A percentile compares a stretch with the other conserved stretches of the same genome.
Evolutionary conservation across 2,797 vertebrate species (phyloP).

Genomic region (Ctenosaura bakeri): DNA sequence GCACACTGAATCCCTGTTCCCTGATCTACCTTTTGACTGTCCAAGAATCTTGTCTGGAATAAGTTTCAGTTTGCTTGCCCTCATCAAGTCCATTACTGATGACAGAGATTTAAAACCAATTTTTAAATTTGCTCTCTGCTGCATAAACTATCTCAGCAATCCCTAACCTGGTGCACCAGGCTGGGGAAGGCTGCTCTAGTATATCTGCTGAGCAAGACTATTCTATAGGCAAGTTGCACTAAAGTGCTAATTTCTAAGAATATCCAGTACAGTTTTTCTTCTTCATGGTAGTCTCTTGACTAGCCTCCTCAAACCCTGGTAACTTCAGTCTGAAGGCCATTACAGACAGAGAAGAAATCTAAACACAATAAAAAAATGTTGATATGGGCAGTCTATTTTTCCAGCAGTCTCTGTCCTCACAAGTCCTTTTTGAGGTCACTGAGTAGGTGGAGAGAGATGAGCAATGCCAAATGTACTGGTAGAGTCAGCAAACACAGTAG

Average conservation of each 20-base stretch:
- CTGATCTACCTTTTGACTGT: no score
- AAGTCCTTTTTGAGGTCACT: constrained; percentile 57
- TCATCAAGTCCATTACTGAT: no score
- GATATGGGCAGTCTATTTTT: constrained; percentile 49
- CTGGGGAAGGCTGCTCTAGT: not conserved
- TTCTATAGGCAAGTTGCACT: not conserved
- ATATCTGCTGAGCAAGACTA: not conserved
- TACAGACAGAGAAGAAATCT: constrained; percentile 6
- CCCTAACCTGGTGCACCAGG: not conserved
- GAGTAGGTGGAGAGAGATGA: not conserved
- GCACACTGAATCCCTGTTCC: no score
- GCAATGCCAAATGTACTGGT: constrained; percentile 36
- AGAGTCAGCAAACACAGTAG: constrained; percentile 68
- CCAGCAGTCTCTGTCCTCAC: constrained; percentile 65
- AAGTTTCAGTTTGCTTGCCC: no score
- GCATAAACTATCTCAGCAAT: not conserved
- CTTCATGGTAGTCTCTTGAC: not conserved
- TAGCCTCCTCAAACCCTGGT: not conserved
- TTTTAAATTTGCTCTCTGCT: not conserved
- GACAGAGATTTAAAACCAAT: no score
- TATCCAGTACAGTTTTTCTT: not conserved
- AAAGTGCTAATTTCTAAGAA: not conserved
- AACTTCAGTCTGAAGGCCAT: not conserved
- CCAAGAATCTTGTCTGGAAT: no score
- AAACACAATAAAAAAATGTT: not conserved